Base-by-base conservation (phyloP, 2,113 vertebrate species). In the Delphinapterus leucas region DNA sequence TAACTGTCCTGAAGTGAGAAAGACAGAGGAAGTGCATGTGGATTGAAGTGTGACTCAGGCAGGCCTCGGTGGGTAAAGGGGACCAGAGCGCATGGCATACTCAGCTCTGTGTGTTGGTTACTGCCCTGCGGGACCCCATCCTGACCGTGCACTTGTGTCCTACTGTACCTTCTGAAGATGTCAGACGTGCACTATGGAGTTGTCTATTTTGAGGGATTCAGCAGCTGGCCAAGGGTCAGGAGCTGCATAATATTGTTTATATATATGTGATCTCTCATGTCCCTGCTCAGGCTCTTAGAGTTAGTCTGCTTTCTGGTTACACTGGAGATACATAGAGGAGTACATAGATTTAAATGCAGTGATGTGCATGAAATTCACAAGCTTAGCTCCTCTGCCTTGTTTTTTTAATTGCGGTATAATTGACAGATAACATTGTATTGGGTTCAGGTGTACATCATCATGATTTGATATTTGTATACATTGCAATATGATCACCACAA, bases 171-270 rank as follows among this genome's bases (percentile, higher is more conserved):
- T 49, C 21, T 65, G 53, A 87, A 60, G 17, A 53, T 89, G 82
- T 73, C 76, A 93, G 76, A 85, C 23, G 41, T 21, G 9, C 33
- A 73, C 60, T 81, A 33, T 70, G 47, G 65, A 58, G 63, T 36
- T 58, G 71, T 83, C 95, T 92, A 53, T 89, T 96, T 81, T 68
- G 31, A 92, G 71, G 89, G 21, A 61, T 53, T 36, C 53, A 61
- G 41, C 82, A 60, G 23, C 33, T 88, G 76, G 55, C 44, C 47
- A 41, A 53, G 81, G 26, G 55, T 85, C 41, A 49, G 44, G 49
- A 81, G 67, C 67, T 89, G 18, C 26, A 47, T 58, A 17, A 9
- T 84, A 23, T 60, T 76, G 5, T 77, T 85, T 80, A 31, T 81
- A 25, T 74, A 68, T 33, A 55, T 82, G 41, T 49, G 44, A 63